Evolutionary conservation across 2,113 vertebrate genomes (phyloP), one percentile per base, ranked within the genome.

Genomic region (Rhodinocichla rosea): DNA sequence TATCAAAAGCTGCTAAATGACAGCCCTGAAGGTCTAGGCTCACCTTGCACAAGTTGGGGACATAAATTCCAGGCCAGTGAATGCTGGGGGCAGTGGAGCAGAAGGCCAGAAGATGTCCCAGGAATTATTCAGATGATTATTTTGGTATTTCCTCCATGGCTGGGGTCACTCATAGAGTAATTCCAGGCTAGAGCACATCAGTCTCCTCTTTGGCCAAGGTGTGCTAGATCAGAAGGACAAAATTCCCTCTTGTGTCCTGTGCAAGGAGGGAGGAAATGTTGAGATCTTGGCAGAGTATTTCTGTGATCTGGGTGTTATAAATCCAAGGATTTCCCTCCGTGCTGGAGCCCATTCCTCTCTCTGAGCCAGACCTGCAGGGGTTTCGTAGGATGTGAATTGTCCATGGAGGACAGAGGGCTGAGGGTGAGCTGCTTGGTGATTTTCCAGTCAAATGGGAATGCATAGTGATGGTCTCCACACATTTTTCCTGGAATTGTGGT

Each of bases 401-500:
- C 39, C 45, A 1, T 32, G 40, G 32, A 24, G n/a, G 37, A 11
- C 2, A 30, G 1, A 71, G 44, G 11, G 35, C 59, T 42, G 49
- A 47, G 53, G 45, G 17, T 10, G 23, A 23, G 44, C 37, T 20
- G 70, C 33, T 4, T 13, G 10, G 30, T 67, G 42, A 10, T 60
- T 71, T 49, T 40, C 57, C 33, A 69, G 39, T 20, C 9, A 27
- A n/a, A 37, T 10, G 9, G 39, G 67, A 59, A 12, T 20, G 11
- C 11, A 2, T 1, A 3, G 6, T 60, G 57, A 70, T 47, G 53
- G 21, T 81, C 19, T 69, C 8, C n/a, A 33, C 7, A 1, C 0
- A 0, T 65, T 83, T 27, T 18, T 22, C 28, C 19, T 35, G 53
- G 86, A 35, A 26, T 71, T 18, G 28, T 19, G 53, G 18, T 68